Evolutionary conservation across 2,113 vertebrate genomes (phyloP).

Genomic region (Chrysemys picta): DNA sequence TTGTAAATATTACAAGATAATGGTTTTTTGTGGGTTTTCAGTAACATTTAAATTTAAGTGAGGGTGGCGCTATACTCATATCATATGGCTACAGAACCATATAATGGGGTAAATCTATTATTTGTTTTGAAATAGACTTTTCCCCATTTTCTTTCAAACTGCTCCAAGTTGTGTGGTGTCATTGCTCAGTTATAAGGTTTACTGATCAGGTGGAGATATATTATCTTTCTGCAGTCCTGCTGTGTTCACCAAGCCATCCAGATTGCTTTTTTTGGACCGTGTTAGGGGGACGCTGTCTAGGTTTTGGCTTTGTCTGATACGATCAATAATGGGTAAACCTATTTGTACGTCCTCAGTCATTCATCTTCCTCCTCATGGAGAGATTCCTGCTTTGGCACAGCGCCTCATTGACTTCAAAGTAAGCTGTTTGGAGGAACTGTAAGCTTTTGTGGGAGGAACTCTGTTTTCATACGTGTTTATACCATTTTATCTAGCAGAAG

Average conservation of each 20-base stretch:
- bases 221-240: constrained; percentile 12
- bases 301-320: not conserved
- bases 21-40: not conserved
- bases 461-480: not conserved
- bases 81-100: not conserved
- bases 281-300: not conserved
- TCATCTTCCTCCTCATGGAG: not conserved
- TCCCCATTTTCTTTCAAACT: not conserved
- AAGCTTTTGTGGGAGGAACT: not conserved
- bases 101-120: not conserved
- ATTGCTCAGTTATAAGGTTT: not conserved
- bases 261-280: not conserved
- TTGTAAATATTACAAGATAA: not conserved
- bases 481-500: not conserved
- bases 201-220: not conserved
- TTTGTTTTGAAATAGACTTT: not conserved
- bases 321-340: not conserved
- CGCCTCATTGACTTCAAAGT: not conserved
- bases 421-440: not conserved
- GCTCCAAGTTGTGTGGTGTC: not conserved
- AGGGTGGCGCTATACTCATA: not conserved
- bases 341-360: not conserved
- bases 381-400: not conserved
- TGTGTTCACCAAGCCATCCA: not conserved
- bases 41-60: not conserved